Evolutionary conservation across 2,888 invertebrate genomes (phyloP).

Genomic region (Ametastegia equiseti): DNA sequence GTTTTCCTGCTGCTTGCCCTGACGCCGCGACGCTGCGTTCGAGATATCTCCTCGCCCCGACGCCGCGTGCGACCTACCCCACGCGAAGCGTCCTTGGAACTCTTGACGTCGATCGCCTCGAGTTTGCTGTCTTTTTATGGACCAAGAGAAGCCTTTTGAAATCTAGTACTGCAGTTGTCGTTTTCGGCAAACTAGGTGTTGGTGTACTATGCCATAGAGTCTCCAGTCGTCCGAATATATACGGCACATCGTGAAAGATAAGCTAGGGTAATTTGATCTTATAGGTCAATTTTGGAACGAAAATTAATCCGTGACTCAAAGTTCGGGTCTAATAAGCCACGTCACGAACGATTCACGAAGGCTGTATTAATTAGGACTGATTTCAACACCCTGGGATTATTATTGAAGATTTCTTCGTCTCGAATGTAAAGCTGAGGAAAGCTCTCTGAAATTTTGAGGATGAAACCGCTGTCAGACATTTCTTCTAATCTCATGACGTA

Average conservation of each 20-base stretch:
- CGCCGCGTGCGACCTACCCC: constrained; percentile 52
- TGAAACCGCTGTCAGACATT: neutral
- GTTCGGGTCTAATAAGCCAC: neutral
- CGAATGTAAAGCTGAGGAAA: neutral
- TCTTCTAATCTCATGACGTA: neutral
- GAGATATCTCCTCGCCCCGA: constrained; percentile 47
- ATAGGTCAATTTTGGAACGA: neutral
- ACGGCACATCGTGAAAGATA: neutral
- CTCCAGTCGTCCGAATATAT: neutral
- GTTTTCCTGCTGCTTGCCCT: neutral
- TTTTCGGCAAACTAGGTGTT: too few relatives aligned
- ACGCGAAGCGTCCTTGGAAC: constrained; percentile 51
- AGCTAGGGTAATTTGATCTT: neutral
- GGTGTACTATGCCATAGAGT: too few relatives aligned
- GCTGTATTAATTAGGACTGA: constrained; percentile 10
- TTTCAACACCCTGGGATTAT: constrained; percentile 18
- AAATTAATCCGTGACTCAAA: neutral
- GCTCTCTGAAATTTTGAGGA: neutral
- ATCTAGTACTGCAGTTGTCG: neutral
- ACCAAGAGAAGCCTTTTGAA: neutral
- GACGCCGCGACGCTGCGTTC: constrained; percentile 45
- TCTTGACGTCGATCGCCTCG: constrained; percentile 36
- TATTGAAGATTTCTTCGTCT: neutral
- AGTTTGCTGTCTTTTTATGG: constrained; percentile 22
- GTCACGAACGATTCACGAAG: neutral